Base-by-base conservation (phyloP, 2,113 vertebrate species). In the Hemicordylus capensis region DNA sequence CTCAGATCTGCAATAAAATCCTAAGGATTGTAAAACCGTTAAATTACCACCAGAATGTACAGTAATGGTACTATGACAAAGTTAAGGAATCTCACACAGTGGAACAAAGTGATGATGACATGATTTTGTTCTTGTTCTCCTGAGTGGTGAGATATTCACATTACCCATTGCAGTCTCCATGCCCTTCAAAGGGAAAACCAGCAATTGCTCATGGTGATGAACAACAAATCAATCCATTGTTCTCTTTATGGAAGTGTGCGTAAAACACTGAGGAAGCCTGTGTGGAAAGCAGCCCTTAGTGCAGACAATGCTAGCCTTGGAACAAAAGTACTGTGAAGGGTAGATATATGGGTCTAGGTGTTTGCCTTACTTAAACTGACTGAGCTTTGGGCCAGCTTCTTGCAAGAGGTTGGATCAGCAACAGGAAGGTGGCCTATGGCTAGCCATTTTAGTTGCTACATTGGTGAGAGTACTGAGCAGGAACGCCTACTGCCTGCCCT, bases 1-100 rank as follows among this genome's bases (percentile, higher is more conserved):
- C 56, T 73, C 76, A 73, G 76, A 39, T 73, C 56, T 80, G 67
- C 84, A 73, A 80, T 73, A 85, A 82, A 82, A 83, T 61, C 34
- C 11, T 11, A 70, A 77, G 58, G 73, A 77, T 70, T 87, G 54
- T 87, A 82, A 87, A 76, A 82, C 54, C 6, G 67, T 79, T 80
- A 80, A 85, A 42, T 58, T 46, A 80, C 56, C 31, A 44, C 22
- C 26, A 42, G n/a, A 76, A 69, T 59, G 28, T 37, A 82, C 51
- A 81, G 39, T 56, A 37, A 1, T 34, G 37, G 31, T 48, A 37
- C 17, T 46, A 76, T 22, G 24, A 61, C n/a, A 82, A 76, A 75
- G 34, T 31, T 34, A 76, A 69, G 22, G 39, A 87, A 61, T 70
- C 26, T 67, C 14, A 75, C 17, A 69, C 31, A 59, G 31, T 58